Evolutionary conservation across 2,888 invertebrate species (phyloP).

Genomic region (Megaustenia siamemsis): DNA sequence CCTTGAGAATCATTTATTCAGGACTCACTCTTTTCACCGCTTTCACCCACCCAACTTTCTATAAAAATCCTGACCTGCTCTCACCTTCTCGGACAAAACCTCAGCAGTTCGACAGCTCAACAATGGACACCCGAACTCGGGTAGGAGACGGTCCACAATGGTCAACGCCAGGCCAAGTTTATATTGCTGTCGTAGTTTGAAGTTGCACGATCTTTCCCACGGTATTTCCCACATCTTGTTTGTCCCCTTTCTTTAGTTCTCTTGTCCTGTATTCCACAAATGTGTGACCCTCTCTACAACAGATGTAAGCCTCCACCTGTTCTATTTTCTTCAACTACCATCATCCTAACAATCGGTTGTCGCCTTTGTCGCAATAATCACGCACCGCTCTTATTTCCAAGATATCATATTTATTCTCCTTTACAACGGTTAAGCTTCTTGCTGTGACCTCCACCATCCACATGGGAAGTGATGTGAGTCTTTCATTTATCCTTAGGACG

Average conservation of each 20-base stretch:
- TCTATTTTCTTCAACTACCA: too few species aligned
- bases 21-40: background rate
- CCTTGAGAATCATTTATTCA: too few species aligned
- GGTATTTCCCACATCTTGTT: background rate
- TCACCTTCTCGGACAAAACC: background rate
- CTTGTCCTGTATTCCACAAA: background rate
- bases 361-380: too few species aligned
- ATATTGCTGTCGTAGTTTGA: background rate
- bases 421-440: too few species aligned
- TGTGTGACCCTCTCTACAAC: background rate
- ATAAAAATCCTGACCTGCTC: background rate
- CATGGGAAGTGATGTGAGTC: too few species aligned
- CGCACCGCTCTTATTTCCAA: too few species aligned
- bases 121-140: background rate
- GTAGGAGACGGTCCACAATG: background rate
- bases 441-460: too few species aligned
- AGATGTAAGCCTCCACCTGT: slow-evolving; percentile 3
- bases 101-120: background rate
- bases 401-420: too few species aligned
- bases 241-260: background rate
- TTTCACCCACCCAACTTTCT: background rate
- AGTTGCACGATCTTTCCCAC: background rate
- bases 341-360: too few species aligned
- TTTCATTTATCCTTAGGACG: too few species aligned
- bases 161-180: background rate